These are phyloP conservation scores for Hirudo medicinalis DNA, from an alignment of 1,140 invertebrate species.

Conservation along the genomic window DNA sequence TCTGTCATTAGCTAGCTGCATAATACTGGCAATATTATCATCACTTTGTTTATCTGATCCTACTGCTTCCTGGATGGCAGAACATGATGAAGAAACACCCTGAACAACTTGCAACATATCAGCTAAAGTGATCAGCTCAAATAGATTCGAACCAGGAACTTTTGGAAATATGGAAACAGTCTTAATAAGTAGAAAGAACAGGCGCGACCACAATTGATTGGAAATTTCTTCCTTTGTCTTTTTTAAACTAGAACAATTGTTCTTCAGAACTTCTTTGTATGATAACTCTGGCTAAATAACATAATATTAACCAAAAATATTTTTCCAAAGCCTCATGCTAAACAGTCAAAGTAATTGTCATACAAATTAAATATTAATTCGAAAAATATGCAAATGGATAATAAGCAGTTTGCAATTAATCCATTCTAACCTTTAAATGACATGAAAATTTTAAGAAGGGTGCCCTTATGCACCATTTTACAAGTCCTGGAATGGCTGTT, in stretches of 20 bases:
- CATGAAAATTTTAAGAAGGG: background rate
- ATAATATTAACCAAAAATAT: no score
- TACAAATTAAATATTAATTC: no score
- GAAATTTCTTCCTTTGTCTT: background rate
- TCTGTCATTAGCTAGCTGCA: slow-evolving; percentile 7
- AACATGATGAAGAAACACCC: background rate
- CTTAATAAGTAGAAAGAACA: slow-evolving; percentile 14
- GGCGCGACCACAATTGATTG: slow-evolving; percentile 16
- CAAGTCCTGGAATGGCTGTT: slow-evolving; percentile 19
- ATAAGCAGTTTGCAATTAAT: no score
- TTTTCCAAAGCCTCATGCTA: no score
- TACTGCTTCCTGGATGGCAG: no score
- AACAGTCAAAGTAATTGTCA: no score
- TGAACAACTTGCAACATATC: slow-evolving; percentile 19
- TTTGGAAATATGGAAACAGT: slow-evolving; percentile 12
- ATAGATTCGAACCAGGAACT: slow-evolving; percentile 16
- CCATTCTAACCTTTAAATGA: no score
- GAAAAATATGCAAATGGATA: no score
- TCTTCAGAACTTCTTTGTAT: no score
- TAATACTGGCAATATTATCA: background rate
- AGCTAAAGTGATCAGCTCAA: slow-evolving; percentile 20
- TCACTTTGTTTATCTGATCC: no score
- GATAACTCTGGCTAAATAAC: no score
- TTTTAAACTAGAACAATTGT: no score
- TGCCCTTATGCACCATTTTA: slow-evolving; percentile 13